Conservation (phyloP, 2,888 invertebrate species). For the Caradrina kadenii region DNA sequence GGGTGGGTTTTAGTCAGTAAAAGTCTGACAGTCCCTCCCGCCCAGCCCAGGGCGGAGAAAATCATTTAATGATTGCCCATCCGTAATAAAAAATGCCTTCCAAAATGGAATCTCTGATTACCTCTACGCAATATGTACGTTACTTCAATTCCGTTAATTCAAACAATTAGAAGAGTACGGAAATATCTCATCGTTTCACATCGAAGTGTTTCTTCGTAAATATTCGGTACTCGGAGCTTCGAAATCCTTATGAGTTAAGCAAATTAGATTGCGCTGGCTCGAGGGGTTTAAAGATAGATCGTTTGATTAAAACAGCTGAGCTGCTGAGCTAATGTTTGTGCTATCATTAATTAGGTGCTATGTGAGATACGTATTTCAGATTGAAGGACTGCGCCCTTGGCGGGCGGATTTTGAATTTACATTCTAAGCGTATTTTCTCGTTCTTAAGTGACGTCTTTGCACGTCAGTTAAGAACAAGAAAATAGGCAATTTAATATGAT, state of each 20-base stretch:
- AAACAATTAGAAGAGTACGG: conserved; percentile 17
- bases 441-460: not conserved
- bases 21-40: too few relatives aligned
- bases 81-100: too few relatives aligned
- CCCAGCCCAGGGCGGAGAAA: too few relatives aligned
- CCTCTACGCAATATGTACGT: not conserved
- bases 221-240: conserved; percentile 28
- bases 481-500: too few relatives aligned
- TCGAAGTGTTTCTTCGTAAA: conserved; percentile 40
- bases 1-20: too few relatives aligned
- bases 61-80: too few relatives aligned
- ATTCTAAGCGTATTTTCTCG: not conserved
- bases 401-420: conserved; percentile 3
- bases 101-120: not conserved
- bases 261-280: conserved; percentile 55
- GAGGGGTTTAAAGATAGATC: conserved; percentile 52
- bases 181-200: conserved; percentile 30
- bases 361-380: conserved; percentile 15
- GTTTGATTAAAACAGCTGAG: conserved; percentile 54
- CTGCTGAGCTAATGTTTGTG: conserved; percentile 49
- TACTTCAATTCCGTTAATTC: conserved; percentile 7
- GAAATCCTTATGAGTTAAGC: conserved; percentile 53
- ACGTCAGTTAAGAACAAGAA: too few relatives aligned
- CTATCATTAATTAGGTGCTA: conserved; percentile 52
- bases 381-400: conserved; percentile 17